Conservation (phyloP, 2,888 invertebrate species). For the Euzophera pinguis region DNA sequence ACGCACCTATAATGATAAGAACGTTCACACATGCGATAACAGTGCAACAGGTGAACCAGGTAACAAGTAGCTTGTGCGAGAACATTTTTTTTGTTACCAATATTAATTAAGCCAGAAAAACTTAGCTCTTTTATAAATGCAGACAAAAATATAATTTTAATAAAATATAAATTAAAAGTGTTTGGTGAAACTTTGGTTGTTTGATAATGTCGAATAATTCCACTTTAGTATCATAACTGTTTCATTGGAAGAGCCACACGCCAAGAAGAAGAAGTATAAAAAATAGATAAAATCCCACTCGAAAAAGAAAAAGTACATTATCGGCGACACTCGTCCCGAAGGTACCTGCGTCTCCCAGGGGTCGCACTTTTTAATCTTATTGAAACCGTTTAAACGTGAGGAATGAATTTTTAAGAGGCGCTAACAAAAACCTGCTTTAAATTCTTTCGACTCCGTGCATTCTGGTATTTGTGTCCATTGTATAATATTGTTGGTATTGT, state of each 20-base stretch:
- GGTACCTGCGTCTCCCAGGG: constrained; percentile 57
- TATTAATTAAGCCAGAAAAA: too few relatives aligned
- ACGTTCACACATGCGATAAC: constrained; percentile 1
- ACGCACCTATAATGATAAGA: constrained; percentile 16
- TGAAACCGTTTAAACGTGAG: constrained; percentile 59
- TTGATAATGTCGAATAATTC: too few relatives aligned
- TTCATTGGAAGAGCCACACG: too few relatives aligned
- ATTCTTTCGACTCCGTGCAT: constrained; percentile 40
- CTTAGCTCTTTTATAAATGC: too few relatives aligned
- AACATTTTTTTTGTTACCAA: not conserved
- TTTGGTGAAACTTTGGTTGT: too few relatives aligned
- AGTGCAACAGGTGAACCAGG: constrained; percentile 5
- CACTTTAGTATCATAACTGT: too few relatives aligned
- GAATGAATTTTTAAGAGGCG: constrained; percentile 61
- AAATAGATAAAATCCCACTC: not conserved
- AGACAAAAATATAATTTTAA: too few relatives aligned
- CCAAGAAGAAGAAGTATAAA: too few relatives aligned
- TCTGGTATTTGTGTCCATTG: constrained; percentile 21
- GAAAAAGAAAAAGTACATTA: constrained; percentile 39
- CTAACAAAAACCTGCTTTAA: constrained; percentile 54
- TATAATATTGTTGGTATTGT: constrained; percentile 9
- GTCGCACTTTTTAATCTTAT: constrained; percentile 45
- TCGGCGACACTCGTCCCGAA: constrained; percentile 16
- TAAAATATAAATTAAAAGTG: too few relatives aligned
- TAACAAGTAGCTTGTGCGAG: not conserved